Percentiles rank a stretch among this genome's conserved stretches.
These are phyloP conservation scores for Danaus plexippus DNA, from an alignment of 1,140 invertebrate species.

Conservation along the genomic window DNA sequence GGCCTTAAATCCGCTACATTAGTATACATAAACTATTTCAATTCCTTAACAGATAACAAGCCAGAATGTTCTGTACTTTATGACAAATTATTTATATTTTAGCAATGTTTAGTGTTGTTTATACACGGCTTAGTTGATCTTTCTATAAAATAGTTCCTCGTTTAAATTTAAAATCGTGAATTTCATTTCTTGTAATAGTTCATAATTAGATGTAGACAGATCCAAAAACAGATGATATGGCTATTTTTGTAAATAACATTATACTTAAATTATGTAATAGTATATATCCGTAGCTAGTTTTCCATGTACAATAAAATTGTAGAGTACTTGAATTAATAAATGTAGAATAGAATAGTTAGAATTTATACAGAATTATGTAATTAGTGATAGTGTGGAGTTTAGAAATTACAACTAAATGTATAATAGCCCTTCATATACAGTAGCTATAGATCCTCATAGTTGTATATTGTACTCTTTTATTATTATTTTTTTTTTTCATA, in stretches of 20 bases:
- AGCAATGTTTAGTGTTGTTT: no score
- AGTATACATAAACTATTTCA: no score
- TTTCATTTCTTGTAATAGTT: no score
- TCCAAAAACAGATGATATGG: conserved; percentile 56
- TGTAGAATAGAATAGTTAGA: conserved; percentile 62
- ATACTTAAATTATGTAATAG: conserved; percentile 68
- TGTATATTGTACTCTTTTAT: conserved; percentile 29
- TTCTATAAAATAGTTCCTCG: no score
- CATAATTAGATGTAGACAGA: conserved; percentile 47
- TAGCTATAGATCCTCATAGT: conserved; percentile 49
- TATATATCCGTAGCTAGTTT: conserved; percentile 65
- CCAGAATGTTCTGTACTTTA: no score
- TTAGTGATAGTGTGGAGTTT: conserved; percentile 56
- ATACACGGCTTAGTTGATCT: no score
- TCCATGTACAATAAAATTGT: conserved; percentile 71
- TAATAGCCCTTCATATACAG: conserved; percentile 49
- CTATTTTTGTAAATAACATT: conserved; percentile 70
- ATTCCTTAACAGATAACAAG: no score
- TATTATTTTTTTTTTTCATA: no score
- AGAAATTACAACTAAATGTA: conserved; percentile 52
- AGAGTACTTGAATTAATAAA: conserved; percentile 55
- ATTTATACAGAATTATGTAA: conserved; percentile 66
- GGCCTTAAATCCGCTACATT: no score
- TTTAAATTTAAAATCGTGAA: no score
- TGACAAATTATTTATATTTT: no score